Evolutionary conservation across 2,888 invertebrate genomes (phyloP), one percentile per base, ranked within the genome.

Genomic region (Diploptera punctata): DNA sequence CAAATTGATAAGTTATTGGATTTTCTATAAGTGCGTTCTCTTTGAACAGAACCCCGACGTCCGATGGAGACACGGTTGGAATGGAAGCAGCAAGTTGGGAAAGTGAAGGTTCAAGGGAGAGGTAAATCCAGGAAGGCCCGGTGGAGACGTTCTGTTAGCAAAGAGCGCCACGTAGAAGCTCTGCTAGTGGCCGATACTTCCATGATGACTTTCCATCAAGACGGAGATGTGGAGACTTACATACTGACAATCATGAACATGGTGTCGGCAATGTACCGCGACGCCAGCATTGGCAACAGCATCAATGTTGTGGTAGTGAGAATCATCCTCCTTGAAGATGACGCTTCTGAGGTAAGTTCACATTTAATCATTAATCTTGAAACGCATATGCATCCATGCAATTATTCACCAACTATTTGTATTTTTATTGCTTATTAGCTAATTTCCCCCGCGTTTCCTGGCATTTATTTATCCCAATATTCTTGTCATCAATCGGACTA

Each of bases 161-260:
- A 87, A 78, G 89, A 91, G 29, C 88, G 91, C 70, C 93, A 91
- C 82, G 95, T 96, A 47, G 96, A 96, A 83, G 92, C 94, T 0
- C 85, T 96, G 70, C 88, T 97, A 68, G 96, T 96, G 68, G 95
- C 95, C 44, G 96, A 97, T 84, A 87, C 89, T 70, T 91, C 91
- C 77, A 95, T 96, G 95, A 90, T 93, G 77, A 90, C 92, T 68
- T 95, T 94, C 81, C 95, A 97, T 83, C 86, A 88, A 77, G 88
- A 92, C 78, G 90, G 91, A 78, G 93, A 93, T 80, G 88, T 95
- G 77, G 92, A 94, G 81, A 93, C 91, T 7, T 96, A 97, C 83
- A 88, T 97, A 31, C 86, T 97, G 68, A 95, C 95, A 68, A 92
- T 97, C 76, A 95, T 96, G 94, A 97, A 96, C 82, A 95, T 96